Evolutionary conservation across 2,797 vertebrate species (phyloP).

Genomic region (Acanthiza pusilla): DNA sequence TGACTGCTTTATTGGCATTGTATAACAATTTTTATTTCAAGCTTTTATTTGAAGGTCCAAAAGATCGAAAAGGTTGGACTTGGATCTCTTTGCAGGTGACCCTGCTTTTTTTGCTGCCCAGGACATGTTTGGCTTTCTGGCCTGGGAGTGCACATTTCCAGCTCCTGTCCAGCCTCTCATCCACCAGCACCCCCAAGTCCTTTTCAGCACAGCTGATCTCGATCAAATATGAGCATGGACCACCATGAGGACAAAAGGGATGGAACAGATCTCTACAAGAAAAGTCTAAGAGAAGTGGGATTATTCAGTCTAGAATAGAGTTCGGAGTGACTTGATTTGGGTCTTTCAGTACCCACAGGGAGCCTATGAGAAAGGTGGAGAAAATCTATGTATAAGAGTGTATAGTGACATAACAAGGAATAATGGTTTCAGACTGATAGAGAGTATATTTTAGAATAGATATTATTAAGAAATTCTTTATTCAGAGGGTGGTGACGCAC

Average conservation of each 20-base stretch:
- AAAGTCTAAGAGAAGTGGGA: neutral
- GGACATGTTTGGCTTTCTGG: neutral
- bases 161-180: neutral
- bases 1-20: neutral
- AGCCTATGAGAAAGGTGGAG: neutral
- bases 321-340: no score
- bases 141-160: neutral
- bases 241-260: neutral
- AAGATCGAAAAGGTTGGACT: neutral
- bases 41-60: neutral
- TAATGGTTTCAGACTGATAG: neutral
- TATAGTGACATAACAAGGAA: neutral
- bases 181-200: neutral
- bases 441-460: neutral
- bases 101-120: neutral
- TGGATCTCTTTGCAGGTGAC: neutral
- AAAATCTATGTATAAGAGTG: neutral
- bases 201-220: neutral
- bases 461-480: neutral
- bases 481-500: neutral
- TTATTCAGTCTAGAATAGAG: neutral
- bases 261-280: neutral
- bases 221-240: neutral
- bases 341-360: rapidly evolving
- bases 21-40: neutral